A percentile compares a stretch with the other conserved stretches of the same genome.
phyloP scores from a whole-genome alignment of 2,113 vertebrate genomes.

The Scomber colias region DNA sequence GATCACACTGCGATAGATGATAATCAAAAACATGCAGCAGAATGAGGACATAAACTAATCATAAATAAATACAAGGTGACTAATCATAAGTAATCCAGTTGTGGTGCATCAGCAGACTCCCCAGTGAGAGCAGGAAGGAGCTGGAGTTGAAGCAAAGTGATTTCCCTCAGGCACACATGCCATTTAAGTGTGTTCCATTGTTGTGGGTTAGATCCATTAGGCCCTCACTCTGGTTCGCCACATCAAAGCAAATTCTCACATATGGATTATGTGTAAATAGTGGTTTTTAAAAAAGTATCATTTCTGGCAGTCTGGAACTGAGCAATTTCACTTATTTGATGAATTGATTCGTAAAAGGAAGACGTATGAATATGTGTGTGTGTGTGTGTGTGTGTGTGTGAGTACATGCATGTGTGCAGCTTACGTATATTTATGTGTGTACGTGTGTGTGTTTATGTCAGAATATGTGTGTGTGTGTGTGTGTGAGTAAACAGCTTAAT shows the following conservation, averaged over 20 bases:
- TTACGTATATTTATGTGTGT: slow-evolving; percentile 45
- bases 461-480: slow-evolving; percentile 2
- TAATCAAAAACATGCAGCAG: slow-evolving; percentile 47
- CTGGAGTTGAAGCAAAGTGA: slow-evolving; percentile 87
- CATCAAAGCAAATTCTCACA: slow-evolving; percentile 94
- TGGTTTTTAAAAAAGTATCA: slow-evolving; percentile 84
- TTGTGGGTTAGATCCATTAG: slow-evolving; percentile 95
- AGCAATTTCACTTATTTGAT: slow-evolving; percentile 43
- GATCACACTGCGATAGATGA: slow-evolving; percentile 42
- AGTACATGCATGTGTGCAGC: slow-evolving; percentile 20
- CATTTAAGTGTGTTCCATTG: slow-evolving; percentile 93
- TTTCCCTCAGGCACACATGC: slow-evolving; percentile 91
- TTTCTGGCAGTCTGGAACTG: slow-evolving; percentile 70
- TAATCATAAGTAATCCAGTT: slow-evolving; percentile 72
- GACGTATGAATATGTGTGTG: slow-evolving; percentile 33
- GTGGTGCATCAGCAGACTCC: slow-evolving; percentile 61
- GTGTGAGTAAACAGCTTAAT: slow-evolving; percentile 76
- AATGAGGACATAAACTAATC: slow-evolving; percentile 68
- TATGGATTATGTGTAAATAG: slow-evolving; percentile 92
- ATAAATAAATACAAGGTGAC: slow-evolving; percentile 68
- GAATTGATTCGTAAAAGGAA: slow-evolving; percentile 40
- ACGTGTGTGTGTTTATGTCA: neutral
- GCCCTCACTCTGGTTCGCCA: slow-evolving; percentile 89
- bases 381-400: slow-evolving; percentile 16
- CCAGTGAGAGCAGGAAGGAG: slow-evolving; percentile 82